Evolutionary conservation across 2,888 invertebrate genomes (phyloP).

Genomic region (Odontomyia ornata): DNA sequence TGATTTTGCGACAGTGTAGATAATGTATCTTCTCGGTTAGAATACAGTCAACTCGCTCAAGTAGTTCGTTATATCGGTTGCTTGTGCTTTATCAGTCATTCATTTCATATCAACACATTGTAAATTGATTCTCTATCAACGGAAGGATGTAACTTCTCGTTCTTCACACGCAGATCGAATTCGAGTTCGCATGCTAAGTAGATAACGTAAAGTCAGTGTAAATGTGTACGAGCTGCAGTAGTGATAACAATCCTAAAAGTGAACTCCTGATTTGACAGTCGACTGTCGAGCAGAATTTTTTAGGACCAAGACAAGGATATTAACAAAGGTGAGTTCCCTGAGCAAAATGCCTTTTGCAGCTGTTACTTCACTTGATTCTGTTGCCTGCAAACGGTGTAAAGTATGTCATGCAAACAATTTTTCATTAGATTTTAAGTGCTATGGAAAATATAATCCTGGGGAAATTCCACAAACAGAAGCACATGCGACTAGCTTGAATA

Average conservation of each 20-base stretch:
- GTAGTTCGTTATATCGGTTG: too few species aligned
- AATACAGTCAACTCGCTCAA: too few species aligned
- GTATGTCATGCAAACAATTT: too few species aligned
- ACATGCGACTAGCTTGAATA: too few species aligned
- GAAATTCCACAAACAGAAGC: too few species aligned
- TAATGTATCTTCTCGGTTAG: too few species aligned
- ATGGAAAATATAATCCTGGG: too few species aligned
- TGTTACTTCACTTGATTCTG: background rate
- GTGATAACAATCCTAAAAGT: background rate
- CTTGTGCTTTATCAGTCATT: too few species aligned
- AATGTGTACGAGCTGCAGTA: background rate
- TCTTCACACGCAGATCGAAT: background rate
- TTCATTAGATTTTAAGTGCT: too few species aligned
- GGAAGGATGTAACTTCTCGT: background rate
- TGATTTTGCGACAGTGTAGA: background rate
- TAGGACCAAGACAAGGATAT: background rate
- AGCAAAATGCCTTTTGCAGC: background rate
- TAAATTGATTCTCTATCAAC: background rate
- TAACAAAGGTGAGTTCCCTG: conserved; percentile 11
- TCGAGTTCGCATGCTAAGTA: background rate
- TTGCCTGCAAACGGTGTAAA: too few species aligned
- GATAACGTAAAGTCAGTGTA: conserved; percentile 1
- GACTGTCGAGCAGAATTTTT: background rate
- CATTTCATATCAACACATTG: background rate
- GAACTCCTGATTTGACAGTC: background rate